Conservation (phyloP, 2,797 vertebrate genomes). For the Pseudomugil tenellus region DNA sequence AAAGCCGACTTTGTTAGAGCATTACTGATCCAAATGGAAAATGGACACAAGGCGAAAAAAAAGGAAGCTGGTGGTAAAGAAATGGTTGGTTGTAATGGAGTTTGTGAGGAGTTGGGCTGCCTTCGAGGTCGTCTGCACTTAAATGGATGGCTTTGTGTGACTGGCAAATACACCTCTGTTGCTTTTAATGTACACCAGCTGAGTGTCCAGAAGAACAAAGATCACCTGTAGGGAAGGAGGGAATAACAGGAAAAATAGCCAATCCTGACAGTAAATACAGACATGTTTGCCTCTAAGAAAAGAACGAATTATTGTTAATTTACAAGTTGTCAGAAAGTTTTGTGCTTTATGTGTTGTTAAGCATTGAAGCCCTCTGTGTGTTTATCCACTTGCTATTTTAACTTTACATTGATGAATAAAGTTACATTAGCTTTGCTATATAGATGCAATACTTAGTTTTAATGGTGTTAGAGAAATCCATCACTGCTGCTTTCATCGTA, state of each 20-base stretch:
- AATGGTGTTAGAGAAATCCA: too few relatives aligned
- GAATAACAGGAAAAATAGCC: slow-evolving; percentile 5
- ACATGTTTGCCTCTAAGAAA: background rate
- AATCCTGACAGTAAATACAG: background rate
- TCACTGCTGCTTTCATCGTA: too few relatives aligned
- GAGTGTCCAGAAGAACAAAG: slow-evolving; percentile 34
- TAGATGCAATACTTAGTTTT: background rate
- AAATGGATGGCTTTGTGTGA: slow-evolving; percentile 74
- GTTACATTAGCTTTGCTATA: too few relatives aligned
- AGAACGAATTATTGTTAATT: background rate
- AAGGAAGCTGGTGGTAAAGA: slow-evolving; percentile 20
- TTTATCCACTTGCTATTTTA: background rate
- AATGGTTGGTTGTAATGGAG: slow-evolving; percentile 53
- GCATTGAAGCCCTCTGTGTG: too few relatives aligned
- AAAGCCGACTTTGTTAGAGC: slow-evolving; percentile 6
- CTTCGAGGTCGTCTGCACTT: slow-evolving; percentile 52
- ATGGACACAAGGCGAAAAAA: background rate
- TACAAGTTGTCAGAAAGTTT: background rate
- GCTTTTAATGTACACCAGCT: slow-evolving; percentile 20
- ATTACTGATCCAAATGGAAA: slow-evolving; percentile 26
- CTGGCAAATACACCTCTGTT: slow-evolving; percentile 57
- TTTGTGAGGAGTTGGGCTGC: slow-evolving; percentile 42
- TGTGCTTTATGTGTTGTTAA: background rate
- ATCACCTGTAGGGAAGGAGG: slow-evolving; percentile 18
- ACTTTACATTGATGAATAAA: too few relatives aligned